Evolutionary conservation across 1,140 invertebrate species (phyloP), one percentile per base, ranked within the genome.

Genomic region (Drosophila triauraria): DNA sequence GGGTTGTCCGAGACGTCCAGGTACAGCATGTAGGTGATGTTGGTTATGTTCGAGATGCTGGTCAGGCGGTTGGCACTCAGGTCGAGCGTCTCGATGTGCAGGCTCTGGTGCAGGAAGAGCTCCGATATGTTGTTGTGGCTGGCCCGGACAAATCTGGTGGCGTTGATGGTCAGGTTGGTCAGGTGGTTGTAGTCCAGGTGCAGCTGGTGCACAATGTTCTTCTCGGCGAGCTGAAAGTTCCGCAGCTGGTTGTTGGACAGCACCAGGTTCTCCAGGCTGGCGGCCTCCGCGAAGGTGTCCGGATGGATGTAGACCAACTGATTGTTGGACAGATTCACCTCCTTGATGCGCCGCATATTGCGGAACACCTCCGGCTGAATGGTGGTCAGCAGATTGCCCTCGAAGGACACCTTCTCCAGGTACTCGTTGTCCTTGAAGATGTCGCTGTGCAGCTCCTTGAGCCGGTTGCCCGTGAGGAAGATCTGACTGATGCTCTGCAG

Each of bases 1-100:
- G 90, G 78, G 58, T 93, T 93, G 8, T 83, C 79, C 7, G 92
- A 85, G 25, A 93, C 50, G 62, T 92, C 86, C 60, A 93, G 35
- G 17, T 84, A 71, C 0, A 83, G 79, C 35, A 93, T 23, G 1
- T 78, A 76, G 4, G 83, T 80, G 3, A 91, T 46, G 35, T 80
- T 80, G 13, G 86, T 91, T 1, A 93, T 80, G 46, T 92, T 92
- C 0, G 68, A 70, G 8, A 92, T 88, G 56, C 81, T 82, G 0
- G 44, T 63, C 40, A 93, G 38, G 0, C 75, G 77, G 42, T 93
- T 93, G 46, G 44, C 47, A 5, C 79, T 72, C 25, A 93, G 62
- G 4, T 85, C 71, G 2, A 93, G 58, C 0, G 78, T 88, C 56
- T 93, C 91, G 20, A 92, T 71, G 32, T 79, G 82, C 40, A 78